Evolutionary conservation across 2,113 vertebrate species (phyloP).

Genomic region (Haplochromis vanheusdeni): DNA sequence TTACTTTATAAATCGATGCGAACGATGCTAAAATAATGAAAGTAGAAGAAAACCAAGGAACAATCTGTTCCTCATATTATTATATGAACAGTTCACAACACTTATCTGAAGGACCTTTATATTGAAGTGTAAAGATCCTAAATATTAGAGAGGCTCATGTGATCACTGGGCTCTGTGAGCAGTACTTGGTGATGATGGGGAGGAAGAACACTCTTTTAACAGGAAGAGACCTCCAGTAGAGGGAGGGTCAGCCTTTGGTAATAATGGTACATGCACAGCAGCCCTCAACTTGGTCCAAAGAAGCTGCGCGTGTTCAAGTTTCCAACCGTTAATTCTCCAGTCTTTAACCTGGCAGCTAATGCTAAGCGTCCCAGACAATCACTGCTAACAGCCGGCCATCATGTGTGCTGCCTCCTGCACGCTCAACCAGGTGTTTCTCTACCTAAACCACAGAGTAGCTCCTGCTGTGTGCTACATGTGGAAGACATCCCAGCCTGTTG

Average conservation of each 20-base stretch:
- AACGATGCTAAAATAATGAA: background rate
- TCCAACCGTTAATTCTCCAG: fast-evolving
- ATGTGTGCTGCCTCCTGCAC: background rate
- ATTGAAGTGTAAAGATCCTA: background rate
- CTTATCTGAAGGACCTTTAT: background rate
- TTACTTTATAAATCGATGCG: background rate
- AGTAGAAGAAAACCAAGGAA: background rate
- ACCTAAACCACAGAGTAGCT: background rate
- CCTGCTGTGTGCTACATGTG: background rate
- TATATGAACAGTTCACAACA: fast-evolving
- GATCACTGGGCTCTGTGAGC: background rate
- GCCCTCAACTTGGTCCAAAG: background rate
- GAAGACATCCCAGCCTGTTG: background rate
- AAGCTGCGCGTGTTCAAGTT: background rate
- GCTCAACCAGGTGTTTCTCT: background rate
- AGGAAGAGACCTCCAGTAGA: background rate
- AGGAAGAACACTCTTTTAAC: background rate
- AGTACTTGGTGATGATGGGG: background rate
- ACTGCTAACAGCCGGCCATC: fast-evolving
- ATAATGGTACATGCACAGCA: background rate
- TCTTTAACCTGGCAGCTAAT: background rate
- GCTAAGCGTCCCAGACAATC: background rate
- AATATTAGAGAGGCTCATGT: background rate
- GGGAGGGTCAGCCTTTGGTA: fast-evolving
- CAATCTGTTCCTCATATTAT: background rate